Evolutionary conservation across 1,140 invertebrate genomes (phyloP).

Genomic region (Heliothis virescens): DNA sequence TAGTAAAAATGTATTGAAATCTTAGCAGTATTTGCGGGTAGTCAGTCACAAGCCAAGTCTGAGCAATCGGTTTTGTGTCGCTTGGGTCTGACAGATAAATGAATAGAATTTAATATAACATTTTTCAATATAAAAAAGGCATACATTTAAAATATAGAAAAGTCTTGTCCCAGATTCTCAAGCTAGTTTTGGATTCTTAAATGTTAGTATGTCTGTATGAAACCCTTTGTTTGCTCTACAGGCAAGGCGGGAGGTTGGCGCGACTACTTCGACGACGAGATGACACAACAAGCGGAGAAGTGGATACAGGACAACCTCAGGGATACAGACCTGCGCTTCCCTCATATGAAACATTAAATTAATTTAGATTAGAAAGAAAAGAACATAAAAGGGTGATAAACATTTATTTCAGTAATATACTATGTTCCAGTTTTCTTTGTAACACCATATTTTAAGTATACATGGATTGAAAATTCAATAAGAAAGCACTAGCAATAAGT

Average conservation of each 20-base stretch:
- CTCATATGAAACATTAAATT: constrained; percentile 61
- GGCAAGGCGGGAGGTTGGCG: constrained; percentile 89
- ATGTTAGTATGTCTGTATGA: neutral
- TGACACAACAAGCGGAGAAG: constrained; percentile 85
- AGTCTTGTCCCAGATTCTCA: too few relatives aligned
- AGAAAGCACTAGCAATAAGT: constrained; percentile 76
- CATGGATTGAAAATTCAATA: constrained; percentile 69
- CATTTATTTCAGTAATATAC: constrained; percentile 85
- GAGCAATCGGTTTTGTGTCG: too few relatives aligned
- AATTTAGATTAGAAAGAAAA: constrained; percentile 63
- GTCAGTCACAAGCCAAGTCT: too few relatives aligned
- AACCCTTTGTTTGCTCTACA: constrained; percentile 50
- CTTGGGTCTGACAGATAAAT: too few relatives aligned
- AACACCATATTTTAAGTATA: constrained; percentile 83
- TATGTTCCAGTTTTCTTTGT: constrained; percentile 83
- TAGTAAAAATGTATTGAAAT: too few relatives aligned
- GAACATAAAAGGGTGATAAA: constrained; percentile 78
- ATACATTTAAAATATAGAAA: too few relatives aligned
- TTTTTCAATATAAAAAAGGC: too few relatives aligned
- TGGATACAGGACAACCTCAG: too few relatives aligned
- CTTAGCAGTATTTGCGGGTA: too few relatives aligned
- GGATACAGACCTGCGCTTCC: constrained; percentile 87
- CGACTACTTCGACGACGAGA: constrained; percentile 87
- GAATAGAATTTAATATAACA: too few relatives aligned
- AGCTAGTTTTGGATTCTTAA: too few relatives aligned